Conservation (phyloP, 2,113 vertebrate genomes). For the Silurus meridionalis region DNA sequence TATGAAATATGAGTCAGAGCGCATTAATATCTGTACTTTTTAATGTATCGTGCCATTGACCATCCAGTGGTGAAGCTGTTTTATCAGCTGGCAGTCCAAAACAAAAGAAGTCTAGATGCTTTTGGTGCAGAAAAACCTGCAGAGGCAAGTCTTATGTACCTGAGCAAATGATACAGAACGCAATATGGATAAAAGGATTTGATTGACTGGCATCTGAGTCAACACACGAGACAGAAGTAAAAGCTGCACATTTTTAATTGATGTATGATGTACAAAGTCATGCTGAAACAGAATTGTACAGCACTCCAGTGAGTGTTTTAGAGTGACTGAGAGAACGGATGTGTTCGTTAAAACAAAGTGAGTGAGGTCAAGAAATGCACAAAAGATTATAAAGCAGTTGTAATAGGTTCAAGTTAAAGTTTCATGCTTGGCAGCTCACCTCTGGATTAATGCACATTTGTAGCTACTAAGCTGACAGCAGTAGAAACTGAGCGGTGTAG, state of each 20-base stretch:
- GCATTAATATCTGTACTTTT: conserved; percentile 28
- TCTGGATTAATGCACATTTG: conserved; percentile 58
- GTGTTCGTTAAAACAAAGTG: conserved; percentile 33
- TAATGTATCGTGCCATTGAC: conserved; percentile 14
- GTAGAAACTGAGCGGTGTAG: conserved; percentile 32
- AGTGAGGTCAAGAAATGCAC: conserved; percentile 41
- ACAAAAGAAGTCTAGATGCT: conserved; percentile 54
- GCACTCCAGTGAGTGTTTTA: conserved; percentile 35
- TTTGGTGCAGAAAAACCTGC: conserved; percentile 55
- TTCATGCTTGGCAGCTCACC: conserved; percentile 64
- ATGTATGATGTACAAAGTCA: conserved; percentile 61
- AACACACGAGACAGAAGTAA: conserved; percentile 61
- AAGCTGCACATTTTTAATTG: conserved; percentile 61
- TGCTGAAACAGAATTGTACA: conserved; percentile 45
- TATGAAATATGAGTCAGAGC: conserved; percentile 27
- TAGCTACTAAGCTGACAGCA: conserved; percentile 61
- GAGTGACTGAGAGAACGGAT: conserved; percentile 42
- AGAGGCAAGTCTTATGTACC: conserved; percentile 54
- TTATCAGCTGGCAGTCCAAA: conserved; percentile 63
- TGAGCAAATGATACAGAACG: conserved; percentile 37
- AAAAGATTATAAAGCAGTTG: conserved; percentile 34
- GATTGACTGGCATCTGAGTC: conserved; percentile 66
- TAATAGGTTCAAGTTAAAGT: conserved; percentile 59
- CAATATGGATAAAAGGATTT: conserved; percentile 60
- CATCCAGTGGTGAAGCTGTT: conserved; percentile 42